phyloP scores from a whole-genome alignment of 2,113 vertebrate species.

The Leuciscus idus region DNA sequence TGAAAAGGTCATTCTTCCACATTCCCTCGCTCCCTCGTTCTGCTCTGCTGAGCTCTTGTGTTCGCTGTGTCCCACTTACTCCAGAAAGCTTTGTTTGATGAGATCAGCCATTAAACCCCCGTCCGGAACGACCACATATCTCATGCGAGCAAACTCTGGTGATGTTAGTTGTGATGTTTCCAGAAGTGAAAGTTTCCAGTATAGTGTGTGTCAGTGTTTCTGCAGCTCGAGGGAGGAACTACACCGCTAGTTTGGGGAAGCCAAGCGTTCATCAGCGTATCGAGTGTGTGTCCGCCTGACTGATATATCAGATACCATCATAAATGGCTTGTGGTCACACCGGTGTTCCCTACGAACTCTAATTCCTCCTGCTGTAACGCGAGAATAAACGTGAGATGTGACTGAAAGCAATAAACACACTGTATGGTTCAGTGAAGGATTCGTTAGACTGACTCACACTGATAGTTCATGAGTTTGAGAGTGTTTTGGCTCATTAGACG shows the following conservation, averaged over 20 bases:
- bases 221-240: background rate
- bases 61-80: background rate
- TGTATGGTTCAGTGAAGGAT: background rate
- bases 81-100: background rate
- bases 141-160: background rate
- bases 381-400: background rate
- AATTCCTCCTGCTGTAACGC: background rate
- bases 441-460: background rate
- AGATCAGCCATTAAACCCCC: background rate
- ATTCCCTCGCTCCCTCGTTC: background rate
- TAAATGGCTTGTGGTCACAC: background rate
- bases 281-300: background rate
- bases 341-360: background rate
- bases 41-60: background rate
- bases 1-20: background rate
- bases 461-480: background rate
- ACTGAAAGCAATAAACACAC: background rate
- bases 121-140: background rate
- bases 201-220: background rate
- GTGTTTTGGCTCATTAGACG: background rate
- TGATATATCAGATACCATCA: background rate
- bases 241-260: background rate
- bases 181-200: background rate
- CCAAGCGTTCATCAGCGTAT: background rate
- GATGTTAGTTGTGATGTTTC: background rate